phyloP scores from a whole-genome alignment of 2,797 vertebrate genomes.

The Apodemus agrarius region DNA sequence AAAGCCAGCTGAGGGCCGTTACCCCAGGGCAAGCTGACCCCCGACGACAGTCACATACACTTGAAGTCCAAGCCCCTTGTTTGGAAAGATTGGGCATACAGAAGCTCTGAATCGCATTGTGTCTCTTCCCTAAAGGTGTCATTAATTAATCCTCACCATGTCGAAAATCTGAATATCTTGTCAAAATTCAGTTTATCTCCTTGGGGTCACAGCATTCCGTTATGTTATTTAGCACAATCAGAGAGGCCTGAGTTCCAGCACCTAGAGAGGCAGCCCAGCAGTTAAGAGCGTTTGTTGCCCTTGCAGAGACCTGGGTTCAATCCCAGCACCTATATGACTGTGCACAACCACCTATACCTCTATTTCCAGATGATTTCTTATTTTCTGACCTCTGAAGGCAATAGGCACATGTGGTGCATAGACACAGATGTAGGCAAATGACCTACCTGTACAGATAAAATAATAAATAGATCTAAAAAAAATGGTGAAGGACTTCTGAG shows the following conservation, averaged over 20 bases:
- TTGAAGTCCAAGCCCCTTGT: neutral
- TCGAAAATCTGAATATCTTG: neutral
- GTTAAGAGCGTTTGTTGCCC: neutral
- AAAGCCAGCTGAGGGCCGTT: neutral
- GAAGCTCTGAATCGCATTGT: neutral
- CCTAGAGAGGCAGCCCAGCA: neutral
- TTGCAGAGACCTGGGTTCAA: neutral
- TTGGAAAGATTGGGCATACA: neutral
- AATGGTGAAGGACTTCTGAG: neutral
- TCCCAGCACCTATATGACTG: no score
- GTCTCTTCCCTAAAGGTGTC: neutral
- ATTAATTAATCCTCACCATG: neutral
- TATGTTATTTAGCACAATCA: neutral
- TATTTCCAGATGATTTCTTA: neutral
- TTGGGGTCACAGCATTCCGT: neutral
- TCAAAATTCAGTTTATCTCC: neutral
- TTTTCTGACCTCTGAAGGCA: neutral
- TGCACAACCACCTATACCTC: neutral
- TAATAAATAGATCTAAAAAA: neutral
- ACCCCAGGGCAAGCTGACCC: accelerated
- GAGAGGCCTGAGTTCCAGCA: neutral
- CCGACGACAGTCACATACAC: neutral
- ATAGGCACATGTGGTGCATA: no score
- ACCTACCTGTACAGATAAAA: neutral
- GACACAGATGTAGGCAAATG: neutral